Base-by-base conservation (phyloP, 2,113 vertebrate genomes). In the Oenanthe melanoleuca region DNA sequence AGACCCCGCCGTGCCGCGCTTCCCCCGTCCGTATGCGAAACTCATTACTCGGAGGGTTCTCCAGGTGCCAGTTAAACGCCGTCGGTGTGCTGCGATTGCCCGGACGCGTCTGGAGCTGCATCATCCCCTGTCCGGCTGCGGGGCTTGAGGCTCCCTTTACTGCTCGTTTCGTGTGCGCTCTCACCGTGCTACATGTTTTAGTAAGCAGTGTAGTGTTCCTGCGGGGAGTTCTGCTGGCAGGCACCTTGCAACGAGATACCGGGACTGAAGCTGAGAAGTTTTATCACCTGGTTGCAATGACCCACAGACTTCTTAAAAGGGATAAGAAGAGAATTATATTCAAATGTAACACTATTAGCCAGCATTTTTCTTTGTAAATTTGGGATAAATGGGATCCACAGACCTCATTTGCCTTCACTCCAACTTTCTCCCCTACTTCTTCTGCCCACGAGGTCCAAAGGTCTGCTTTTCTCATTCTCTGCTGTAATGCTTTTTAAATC, bases 111-210 rank as follows among this genome's bases (percentile, higher is more conserved):
- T 6, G 3, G 61, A 47, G 23, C 31, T 29, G 3, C 63, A 10
- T 11, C 57, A 1, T 7, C 38, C 23, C 0, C 55, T 38, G 28
- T 9, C 22, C 17, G 1, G 31, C 44, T 21, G 34, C 5, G 8
- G 64, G 10, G n/a, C 18, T 19, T 2, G 16, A 5, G 31, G 21
- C 33, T 60, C 24, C 31, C 21, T 21, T 21, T 12, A 0, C 6
- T 23, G 57, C 42, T 4, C 37, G 55, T 31, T 80, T 56, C 33
- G 13, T 44, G 24, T 17, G 57, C 4, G 1, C 2, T 4, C 15
- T 1, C 78, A 0, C 5, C 1, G 12, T 7, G 69, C 17, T 40
- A 40, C 45, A 1, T 31, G 71, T 38, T 80, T 64, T 21, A 42
- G 61, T 34, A 21, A 71, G 81, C 6, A 15, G 44, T 3, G 49